Evolutionary conservation across 2,797 vertebrate genomes (phyloP).

Genomic region (Bradypodion pumilum): DNA sequence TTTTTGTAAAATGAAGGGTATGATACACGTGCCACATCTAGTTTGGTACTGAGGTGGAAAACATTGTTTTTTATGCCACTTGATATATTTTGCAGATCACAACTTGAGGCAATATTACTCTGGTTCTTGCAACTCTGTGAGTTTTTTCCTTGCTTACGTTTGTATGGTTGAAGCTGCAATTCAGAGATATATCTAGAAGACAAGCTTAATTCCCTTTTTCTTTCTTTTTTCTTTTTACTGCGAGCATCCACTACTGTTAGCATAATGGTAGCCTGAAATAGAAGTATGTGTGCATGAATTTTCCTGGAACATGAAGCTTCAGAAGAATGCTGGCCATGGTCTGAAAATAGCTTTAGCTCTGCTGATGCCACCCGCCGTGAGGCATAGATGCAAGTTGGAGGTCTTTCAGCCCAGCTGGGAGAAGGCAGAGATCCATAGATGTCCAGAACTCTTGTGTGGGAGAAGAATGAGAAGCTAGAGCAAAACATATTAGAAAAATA

Average conservation of each 20-base stretch:
- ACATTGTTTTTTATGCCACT: background rate
- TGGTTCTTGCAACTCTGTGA: background rate
- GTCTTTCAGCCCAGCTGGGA: conserved; percentile 28
- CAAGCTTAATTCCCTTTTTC: background rate
- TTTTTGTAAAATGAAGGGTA: background rate
- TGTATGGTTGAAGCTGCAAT: background rate
- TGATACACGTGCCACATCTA: background rate
- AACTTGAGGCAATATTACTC: background rate
- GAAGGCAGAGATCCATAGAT: conserved; percentile 10
- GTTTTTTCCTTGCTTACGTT: background rate
- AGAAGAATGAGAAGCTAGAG: conserved; percentile 48
- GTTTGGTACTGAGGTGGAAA: background rate
- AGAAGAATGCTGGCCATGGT: conserved; percentile 11
- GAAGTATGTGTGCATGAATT: background rate
- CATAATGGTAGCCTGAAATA: conserved; percentile 1
- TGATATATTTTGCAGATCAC: background rate
- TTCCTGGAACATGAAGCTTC: background rate
- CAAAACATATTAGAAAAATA: conserved; percentile 41
- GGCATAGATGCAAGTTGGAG: conserved; percentile 24
- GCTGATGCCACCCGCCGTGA: background rate
- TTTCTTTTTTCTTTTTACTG: background rate
- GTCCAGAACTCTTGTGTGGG: conserved; percentile 36
- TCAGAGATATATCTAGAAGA: background rate
- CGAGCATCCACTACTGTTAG: conserved; percentile 9
- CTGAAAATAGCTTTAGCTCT: conserved; percentile 21